Evolutionary conservation across 1,140 invertebrate species (phyloP).

Genomic region (Aphaenogaster rudis): DNA sequence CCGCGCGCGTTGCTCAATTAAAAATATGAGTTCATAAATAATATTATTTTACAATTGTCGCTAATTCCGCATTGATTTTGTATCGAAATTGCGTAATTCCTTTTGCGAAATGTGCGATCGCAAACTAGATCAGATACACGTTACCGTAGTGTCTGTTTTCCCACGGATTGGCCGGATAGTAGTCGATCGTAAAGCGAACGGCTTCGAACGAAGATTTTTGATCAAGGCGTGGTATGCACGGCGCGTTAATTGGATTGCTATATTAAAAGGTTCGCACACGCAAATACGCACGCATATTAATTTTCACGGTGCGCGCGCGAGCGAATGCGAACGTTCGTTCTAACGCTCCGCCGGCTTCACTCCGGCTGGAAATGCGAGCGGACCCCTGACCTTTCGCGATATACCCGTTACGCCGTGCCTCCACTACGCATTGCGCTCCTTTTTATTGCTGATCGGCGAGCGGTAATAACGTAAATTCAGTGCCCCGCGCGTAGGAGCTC

Average conservation of each 20-base stretch:
- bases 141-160: conserved; percentile 36
- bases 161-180: conserved; percentile 8
- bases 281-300: conserved; percentile 63
- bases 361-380: conserved; percentile 71
- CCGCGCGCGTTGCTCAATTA: neutral
- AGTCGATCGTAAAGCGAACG: conserved; percentile 24
- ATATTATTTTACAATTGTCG: neutral
- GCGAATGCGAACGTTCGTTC: conserved; percentile 18
- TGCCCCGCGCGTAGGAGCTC: conserved; percentile 56
- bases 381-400: conserved; percentile 75
- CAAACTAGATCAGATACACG: conserved; percentile 9
- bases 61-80: neutral
- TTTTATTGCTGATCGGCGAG: conserved; percentile 76
- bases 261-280: conserved; percentile 42
- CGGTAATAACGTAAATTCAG: conserved; percentile 77
- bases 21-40: neutral
- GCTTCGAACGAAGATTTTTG: conserved; percentile 2
- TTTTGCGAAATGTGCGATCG: neutral
- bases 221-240: conserved; percentile 19
- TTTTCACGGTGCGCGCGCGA: conserved; percentile 16
- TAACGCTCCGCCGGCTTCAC: conserved; percentile 53
- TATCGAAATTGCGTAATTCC: neutral
- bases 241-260: conserved; percentile 60
- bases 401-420: conserved; percentile 73
- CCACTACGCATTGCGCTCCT: conserved; percentile 76